phyloP scores from a whole-genome alignment of 1,140 invertebrate species.

The Drosophila suzukii region DNA sequence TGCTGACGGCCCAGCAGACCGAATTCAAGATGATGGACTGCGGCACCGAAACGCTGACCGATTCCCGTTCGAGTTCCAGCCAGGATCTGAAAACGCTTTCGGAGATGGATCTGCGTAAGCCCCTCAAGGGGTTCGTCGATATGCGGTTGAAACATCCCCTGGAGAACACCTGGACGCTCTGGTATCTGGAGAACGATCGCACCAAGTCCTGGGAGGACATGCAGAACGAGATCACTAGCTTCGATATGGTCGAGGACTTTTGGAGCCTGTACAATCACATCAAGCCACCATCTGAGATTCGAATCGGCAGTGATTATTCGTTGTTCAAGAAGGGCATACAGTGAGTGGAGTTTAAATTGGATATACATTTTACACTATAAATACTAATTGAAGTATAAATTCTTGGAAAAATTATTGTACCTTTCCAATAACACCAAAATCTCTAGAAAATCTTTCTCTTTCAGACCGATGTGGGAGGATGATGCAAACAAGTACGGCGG shows the following conservation, averaged over 20 bases:
- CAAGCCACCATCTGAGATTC: constrained; percentile 96
- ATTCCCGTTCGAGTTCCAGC: constrained; percentile 38
- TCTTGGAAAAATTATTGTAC: no score
- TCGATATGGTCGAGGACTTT: constrained; percentile 97
- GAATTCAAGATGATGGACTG: constrained; percentile 47
- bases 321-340: constrained; percentile 98
- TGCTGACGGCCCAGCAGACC: constrained; percentile 54
- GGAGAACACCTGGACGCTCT: constrained; percentile 98
- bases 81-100: constrained; percentile 18
- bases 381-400: no score
- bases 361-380: no score
- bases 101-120: constrained; percentile 10
- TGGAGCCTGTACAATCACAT: constrained; percentile 97
- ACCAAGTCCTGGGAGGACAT: constrained; percentile 93
- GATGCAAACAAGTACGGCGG: constrained; percentile 93
- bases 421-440: no score
- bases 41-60: constrained; percentile 31
- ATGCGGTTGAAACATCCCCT: constrained; percentile 92
- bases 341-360: constrained; percentile 23
- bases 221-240: constrained; percentile 95
- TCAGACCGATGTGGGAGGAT: constrained; percentile 99
- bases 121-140: constrained; percentile 4
- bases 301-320: constrained; percentile 96
- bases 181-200: constrained; percentile 98
- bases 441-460: not conserved